A percentile compares a stretch with the other conserved stretches of the same genome.
Evolutionary conservation across 2,113 vertebrate genomes (phyloP).

Genomic region (Lepus timidus): DNA sequence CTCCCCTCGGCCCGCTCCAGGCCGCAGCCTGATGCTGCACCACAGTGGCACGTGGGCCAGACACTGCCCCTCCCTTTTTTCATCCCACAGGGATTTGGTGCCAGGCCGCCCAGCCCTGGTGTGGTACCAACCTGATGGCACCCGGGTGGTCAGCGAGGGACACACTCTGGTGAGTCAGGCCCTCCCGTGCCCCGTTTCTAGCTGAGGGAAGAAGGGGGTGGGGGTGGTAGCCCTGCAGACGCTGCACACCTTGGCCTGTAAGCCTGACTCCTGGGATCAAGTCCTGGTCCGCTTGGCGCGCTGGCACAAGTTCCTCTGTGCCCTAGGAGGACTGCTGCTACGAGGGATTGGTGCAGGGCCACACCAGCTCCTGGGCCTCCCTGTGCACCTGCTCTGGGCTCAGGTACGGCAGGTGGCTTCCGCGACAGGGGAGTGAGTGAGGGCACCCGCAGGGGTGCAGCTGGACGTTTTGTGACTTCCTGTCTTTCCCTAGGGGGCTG

Average conservation of each 20-base stretch:
- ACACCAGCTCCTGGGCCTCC: constrained; percentile 88
- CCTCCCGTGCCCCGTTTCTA: background rate
- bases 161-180: constrained; percentile 88
- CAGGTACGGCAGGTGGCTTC: constrained; percentile 86
- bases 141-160: constrained; percentile 83
- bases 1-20: background rate
- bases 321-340: constrained; percentile 93
- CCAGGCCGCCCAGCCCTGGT: constrained; percentile 87
- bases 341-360: constrained; percentile 87
- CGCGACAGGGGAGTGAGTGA: fast-evolving
- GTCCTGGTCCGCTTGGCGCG: background rate
- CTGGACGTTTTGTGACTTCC: background rate
- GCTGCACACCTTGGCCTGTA: background rate
- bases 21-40: background rate
- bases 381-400: constrained; percentile 93
- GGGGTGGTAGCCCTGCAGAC: background rate
- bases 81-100: constrained; percentile 88
- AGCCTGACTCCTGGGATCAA: background rate
- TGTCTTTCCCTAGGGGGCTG: constrained; percentile 87
- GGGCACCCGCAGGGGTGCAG: background rate
- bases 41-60: background rate
- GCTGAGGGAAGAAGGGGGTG: background rate
- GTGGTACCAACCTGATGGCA: constrained; percentile 93
- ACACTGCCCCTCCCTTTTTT: background rate
- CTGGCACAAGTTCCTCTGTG: background rate